Conservation (phyloP, 2,888 invertebrate genomes). For the Drosophila kanekoi region DNA sequence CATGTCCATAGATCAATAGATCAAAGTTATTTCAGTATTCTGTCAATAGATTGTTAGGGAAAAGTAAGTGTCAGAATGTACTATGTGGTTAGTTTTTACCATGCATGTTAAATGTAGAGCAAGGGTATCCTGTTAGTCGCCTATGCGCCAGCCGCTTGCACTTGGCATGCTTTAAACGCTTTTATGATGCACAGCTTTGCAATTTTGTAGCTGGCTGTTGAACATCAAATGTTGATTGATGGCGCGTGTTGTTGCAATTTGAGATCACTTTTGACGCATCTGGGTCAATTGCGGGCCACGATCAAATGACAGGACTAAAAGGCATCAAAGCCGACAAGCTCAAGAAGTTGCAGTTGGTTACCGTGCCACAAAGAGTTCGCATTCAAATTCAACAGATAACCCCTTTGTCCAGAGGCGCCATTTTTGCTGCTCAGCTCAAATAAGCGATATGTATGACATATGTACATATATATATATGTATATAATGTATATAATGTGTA, state of each 20-base stretch:
- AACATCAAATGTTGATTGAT: constrained; percentile 66
- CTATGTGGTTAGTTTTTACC: neutral
- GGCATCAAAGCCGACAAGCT: constrained; percentile 1
- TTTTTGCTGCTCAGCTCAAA: too few relatives aligned
- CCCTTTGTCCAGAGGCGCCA: constrained; percentile 60
- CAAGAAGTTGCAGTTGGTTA: constrained; percentile 24
- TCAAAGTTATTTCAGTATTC: too few relatives aligned
- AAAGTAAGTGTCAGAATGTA: too few relatives aligned
- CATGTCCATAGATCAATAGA: too few relatives aligned
- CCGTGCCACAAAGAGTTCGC: constrained; percentile 53
- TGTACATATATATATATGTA: neutral
- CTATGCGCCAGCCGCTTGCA: neutral
- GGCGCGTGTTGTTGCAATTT: constrained; percentile 61
- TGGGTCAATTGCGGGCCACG: constrained; percentile 67
- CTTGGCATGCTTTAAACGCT: constrained; percentile 21
- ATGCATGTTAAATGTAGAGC: neutral
- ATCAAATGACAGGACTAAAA: constrained; percentile 42
- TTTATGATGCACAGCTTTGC: constrained; percentile 19
- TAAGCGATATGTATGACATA: too few relatives aligned
- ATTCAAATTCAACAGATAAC: constrained; percentile 72
- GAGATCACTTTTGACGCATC: constrained; percentile 24
- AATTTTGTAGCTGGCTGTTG: constrained; percentile 26
- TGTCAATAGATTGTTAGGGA: too few relatives aligned
- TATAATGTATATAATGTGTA: too few relatives aligned
- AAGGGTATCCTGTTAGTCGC: constrained; percentile 25